These are phyloP conservation scores for Hippoglossus hippoglossus DNA, from an alignment of 2,797 vertebrate species.

Conservation along the genomic window DNA sequence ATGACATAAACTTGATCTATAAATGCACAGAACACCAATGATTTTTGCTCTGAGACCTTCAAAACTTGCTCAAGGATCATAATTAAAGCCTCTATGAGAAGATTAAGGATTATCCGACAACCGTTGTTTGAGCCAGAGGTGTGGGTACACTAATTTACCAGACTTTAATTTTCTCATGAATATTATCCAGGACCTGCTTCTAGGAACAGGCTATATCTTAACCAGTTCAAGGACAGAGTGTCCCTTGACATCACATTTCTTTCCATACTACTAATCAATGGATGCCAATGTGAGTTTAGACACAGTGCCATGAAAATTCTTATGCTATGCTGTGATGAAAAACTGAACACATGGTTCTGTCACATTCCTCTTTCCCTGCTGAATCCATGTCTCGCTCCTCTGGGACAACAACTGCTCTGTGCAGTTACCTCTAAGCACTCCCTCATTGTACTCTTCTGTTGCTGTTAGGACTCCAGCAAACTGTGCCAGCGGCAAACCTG, in stretches of 20 bases:
- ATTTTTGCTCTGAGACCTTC: too few species aligned
- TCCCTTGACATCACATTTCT: neutral
- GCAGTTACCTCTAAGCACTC: slow-evolving; percentile 1
- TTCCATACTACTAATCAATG: neutral
- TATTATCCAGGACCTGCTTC: slow-evolving; percentile 6
- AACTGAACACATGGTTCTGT: slow-evolving; percentile 14
- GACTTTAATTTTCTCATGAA: neutral
- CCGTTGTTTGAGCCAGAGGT: slow-evolving; percentile 24
- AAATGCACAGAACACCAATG: too few species aligned
- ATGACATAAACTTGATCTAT: too few species aligned
- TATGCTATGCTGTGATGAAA: slow-evolving; percentile 11
- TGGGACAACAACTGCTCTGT: slow-evolving; percentile 4
- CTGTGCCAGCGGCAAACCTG: slow-evolving; percentile 97
- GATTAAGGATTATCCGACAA: neutral
- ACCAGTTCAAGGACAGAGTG: neutral
- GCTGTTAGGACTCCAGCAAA: slow-evolving; percentile 91
- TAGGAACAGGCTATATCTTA: neutral
- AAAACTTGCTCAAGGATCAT: too few species aligned
- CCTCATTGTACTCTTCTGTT: neutral
- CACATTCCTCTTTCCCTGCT: slow-evolving; percentile 11
- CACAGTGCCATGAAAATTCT: slow-evolving; percentile 13
- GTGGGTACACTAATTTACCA: slow-evolving; percentile 7
- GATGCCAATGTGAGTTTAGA: slow-evolving; percentile 26
- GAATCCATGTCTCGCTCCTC: slow-evolving; percentile 13
- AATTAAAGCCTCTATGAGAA: neutral